Evolutionary conservation across 2,797 vertebrate genomes (phyloP), one percentile per base, ranked within the genome.

Genomic region (Sandelia bainsii): DNA sequence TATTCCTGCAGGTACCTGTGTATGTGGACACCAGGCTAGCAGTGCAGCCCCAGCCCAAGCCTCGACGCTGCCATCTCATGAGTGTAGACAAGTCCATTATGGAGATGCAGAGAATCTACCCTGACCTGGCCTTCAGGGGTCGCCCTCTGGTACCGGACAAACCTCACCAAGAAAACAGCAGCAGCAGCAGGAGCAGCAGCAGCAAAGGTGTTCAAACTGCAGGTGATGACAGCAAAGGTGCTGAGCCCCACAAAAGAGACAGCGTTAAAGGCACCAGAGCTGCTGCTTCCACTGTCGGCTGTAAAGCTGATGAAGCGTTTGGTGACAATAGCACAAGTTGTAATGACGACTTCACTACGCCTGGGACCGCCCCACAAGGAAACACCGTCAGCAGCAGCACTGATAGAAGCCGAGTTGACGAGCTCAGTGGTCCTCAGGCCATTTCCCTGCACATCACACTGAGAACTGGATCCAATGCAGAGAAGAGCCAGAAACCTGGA

Each of bases 71-170:
- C 23, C 60, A 49, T 4, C 44, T 77, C 3, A 13, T 45, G 37
- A 79, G 8, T 16, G 56, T 80, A 0, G 93, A 94, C 83, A 83
- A 69, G 6, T 94, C 93, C 23, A 87, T 93, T 10, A 61, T 92
- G 62, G 93, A 94, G 72, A 93, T 95, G 89, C 88, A 88, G 72
- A 71, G 39, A 58, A 87, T 77, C 39, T 97, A 96, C 49, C 95
- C 94, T 6, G 96, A 96, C 89, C 93, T 97, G 56, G 81, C 93
- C 70, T 92, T 98, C 75, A 89, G 87, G 64, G 91, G 91, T 0
- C 88, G 88, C n/a, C 88, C 82, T 29, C 75, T 89, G 50, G 27
- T 81, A 1, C 5, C 52, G 9, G 79, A 86, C 61, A 88, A 88
- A 68, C 61, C 60, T 39, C 62, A 39, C 0, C 56, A 49, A 64